These are phyloP conservation scores for Acleris emargana DNA, from an alignment of 2,888 invertebrate species.

Conservation along the genomic window DNA sequence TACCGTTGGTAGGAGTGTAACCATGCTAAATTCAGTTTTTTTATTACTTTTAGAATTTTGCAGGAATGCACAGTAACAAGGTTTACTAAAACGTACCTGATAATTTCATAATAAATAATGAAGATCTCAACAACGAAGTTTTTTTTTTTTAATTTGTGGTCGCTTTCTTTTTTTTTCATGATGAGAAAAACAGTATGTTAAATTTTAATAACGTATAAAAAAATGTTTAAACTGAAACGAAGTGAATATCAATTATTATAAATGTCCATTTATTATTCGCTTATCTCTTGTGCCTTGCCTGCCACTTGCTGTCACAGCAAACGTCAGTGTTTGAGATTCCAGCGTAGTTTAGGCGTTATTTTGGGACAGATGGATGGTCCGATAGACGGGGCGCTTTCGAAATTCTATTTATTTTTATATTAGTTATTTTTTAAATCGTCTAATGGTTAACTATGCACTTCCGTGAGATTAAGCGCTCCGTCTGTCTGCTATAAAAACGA, in stretches of 20 bases:
- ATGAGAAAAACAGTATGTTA: too few relatives aligned
- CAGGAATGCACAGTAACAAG: too few relatives aligned
- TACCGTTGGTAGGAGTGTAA: too few relatives aligned
- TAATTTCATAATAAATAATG: too few relatives aligned
- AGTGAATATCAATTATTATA: neutral
- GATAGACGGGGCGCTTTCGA: constrained; percentile 25
- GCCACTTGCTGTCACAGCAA: constrained; percentile 22
- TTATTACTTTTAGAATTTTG: too few relatives aligned
- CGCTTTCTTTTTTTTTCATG: too few relatives aligned
- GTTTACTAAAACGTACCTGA: too few relatives aligned
- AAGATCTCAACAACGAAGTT: too few relatives aligned
- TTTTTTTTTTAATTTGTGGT: too few relatives aligned
- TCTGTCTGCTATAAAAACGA: neutral
- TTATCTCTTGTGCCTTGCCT: constrained; percentile 14
- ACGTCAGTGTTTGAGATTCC: constrained; percentile 31
- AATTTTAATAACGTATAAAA: too few relatives aligned
- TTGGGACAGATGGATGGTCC: constrained; percentile 31
- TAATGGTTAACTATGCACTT: constrained; percentile 7
- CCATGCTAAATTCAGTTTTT: too few relatives aligned
- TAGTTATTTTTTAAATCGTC: constrained; percentile 7
- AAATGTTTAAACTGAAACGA: too few relatives aligned
- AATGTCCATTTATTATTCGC: neutral
- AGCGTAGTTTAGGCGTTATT: constrained; percentile 35
- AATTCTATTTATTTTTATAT: constrained; percentile 30
- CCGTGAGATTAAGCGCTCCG: neutral